Base-by-base conservation (phyloP, 2,888 invertebrate species). In the Hirudinaria manillensis region DNA sequence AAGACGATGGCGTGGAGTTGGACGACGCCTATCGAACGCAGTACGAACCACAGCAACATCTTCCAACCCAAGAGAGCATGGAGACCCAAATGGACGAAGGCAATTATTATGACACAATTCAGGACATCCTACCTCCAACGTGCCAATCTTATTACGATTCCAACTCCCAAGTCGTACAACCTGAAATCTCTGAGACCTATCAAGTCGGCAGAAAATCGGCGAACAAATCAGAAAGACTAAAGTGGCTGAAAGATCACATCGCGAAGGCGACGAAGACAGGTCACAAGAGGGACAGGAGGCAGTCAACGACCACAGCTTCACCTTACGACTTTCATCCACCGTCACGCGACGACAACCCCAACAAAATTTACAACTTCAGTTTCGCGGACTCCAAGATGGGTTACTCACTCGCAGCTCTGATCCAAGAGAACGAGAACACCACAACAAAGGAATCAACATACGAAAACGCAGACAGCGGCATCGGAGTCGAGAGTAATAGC, bases 311-410 rank as follows among this genome's bases (percentile, higher is more conserved):
- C 29, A n/a, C 32, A 2, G 68, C 36, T 68, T 29, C 4, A 16
- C 3, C 16, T 21, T 32, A 68, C 29, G 32, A 68, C 21, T 24
- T 34, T 68, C 34, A 68, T 7, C 34, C 68, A 3, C 4, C 36
- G 4, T 16, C 24, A 29, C 24, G 24, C 4, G 29, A 45, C 65
- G 56, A 27, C 61, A 73, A 34, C 24, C n/a, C 27, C 38, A 56
- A 29, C 27, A 73, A 38, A 32, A 73, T 73, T n/a, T 56, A 56
- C 38, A 73, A 65, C 65, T 73, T 65, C 65, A 53, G 56, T n/a
- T 73, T 73, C n/a, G 73, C 73, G 0, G 73, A 73, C 65, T 36
- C 56, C 38, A 73, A 73, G 38, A 73, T 73, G 73, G 73, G 65
- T 7, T 65, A 24, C 34, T 32, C 34, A 34, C 36, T 73, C n/a